Evolutionary conservation across 2,888 invertebrate genomes (phyloP).

Genomic region (Pteria penguin): DNA sequence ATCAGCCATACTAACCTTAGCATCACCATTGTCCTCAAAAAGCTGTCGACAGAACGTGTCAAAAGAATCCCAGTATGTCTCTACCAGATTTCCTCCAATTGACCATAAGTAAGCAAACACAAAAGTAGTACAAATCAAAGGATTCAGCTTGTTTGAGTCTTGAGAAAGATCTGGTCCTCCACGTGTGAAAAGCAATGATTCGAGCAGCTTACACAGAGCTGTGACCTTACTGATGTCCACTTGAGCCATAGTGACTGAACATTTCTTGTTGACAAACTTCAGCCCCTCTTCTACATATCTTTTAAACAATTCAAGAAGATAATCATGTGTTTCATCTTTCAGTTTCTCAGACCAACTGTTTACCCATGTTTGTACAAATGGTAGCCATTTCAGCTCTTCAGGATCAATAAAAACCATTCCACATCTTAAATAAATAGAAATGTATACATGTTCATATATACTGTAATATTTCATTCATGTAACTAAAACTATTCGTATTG

Average conservation of each 20-base stretch:
- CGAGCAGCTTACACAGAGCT: slow-evolving; percentile 87
- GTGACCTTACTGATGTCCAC: slow-evolving; percentile 90
- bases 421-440: slow-evolving; percentile 75
- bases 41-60: slow-evolving; percentile 86
- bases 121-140: slow-evolving; percentile 88
- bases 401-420: slow-evolving; percentile 96
- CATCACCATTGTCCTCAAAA: slow-evolving; percentile 86
- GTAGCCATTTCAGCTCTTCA: slow-evolving; percentile 89
- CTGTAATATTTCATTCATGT: too few relatives aligned
- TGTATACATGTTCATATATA: too few relatives aligned
- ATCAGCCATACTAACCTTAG: slow-evolving; percentile 81
- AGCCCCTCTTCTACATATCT: slow-evolving; percentile 86
- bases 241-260: slow-evolving; percentile 88
- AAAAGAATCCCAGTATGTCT: slow-evolving; percentile 85
- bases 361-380: slow-evolving; percentile 90
- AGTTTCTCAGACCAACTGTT: slow-evolving; percentile 81
- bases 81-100: slow-evolving; percentile 90
- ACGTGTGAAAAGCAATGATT: slow-evolving; percentile 85
- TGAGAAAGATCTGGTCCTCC: slow-evolving; percentile 85
- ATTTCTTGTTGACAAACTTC: slow-evolving; percentile 85
- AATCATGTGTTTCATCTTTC: slow-evolving; percentile 83
- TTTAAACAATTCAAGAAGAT: slow-evolving; percentile 85
- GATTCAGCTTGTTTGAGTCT: slow-evolving; percentile 82
- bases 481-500: too few relatives aligned
- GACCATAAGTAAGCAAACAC: slow-evolving; percentile 92